Conservation (phyloP, 2,888 invertebrate genomes). For the Plemyria rubiginata region DNA sequence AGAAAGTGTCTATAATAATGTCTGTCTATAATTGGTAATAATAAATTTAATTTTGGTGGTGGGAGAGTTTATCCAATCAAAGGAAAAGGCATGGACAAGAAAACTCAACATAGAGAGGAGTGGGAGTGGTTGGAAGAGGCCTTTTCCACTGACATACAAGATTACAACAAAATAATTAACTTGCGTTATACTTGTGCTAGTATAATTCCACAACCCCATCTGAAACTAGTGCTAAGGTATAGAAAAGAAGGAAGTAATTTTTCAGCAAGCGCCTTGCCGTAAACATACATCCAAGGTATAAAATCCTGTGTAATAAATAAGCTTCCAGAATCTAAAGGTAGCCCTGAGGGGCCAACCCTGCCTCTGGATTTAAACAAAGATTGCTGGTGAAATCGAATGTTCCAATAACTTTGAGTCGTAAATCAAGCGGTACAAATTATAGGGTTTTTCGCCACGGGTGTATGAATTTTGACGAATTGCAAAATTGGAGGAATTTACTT, state of each 20-base stretch:
- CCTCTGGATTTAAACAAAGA: slow-evolving; percentile 8
- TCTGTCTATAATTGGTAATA: too few species aligned
- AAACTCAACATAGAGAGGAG: too few species aligned
- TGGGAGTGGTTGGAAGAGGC: too few species aligned
- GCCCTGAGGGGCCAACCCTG: not conserved
- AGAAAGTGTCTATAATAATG: too few species aligned
- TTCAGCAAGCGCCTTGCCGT: slow-evolving; percentile 28
- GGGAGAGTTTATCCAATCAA: too few species aligned
- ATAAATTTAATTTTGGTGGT: too few species aligned
- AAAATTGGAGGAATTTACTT: not conserved
- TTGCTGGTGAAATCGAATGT: slow-evolving; percentile 9
- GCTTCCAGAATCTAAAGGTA: slow-evolving; percentile 18
- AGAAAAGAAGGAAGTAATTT: slow-evolving; percentile 18
- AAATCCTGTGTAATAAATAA: slow-evolving; percentile 29
- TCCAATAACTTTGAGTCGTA: not conserved
- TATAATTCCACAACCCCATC: not conserved
- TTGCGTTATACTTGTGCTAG: too few species aligned
- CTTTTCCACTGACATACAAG: too few species aligned
- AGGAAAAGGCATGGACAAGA: too few species aligned
- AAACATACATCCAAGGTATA: slow-evolving; percentile 28
- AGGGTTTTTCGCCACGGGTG: not conserved
- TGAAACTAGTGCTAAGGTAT: slow-evolving; percentile 6
- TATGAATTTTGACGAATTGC: not conserved
- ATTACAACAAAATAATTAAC: too few species aligned
- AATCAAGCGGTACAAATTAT: not conserved